Percentiles rank a stretch among this genome's conserved stretches.
Evolutionary conservation across 2,888 invertebrate species (phyloP).

Genomic region (Cyclophora punctaria): DNA sequence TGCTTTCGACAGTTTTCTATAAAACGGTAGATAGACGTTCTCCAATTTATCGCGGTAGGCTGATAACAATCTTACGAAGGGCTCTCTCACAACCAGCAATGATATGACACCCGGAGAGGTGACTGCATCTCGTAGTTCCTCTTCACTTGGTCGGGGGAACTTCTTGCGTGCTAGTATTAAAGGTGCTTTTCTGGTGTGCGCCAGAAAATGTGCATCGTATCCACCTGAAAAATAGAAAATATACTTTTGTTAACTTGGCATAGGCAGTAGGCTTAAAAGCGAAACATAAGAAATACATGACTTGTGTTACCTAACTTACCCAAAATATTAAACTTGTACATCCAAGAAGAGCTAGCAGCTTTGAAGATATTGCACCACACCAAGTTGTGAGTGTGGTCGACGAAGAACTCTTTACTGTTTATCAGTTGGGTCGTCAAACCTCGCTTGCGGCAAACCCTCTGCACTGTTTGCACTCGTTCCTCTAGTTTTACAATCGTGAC

Average conservation of each 20-base stretch:
- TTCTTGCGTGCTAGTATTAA: conserved; percentile 79
- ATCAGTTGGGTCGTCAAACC: conserved; percentile 54
- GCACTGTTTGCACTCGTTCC: conserved; percentile 56
- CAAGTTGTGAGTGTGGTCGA: conserved; percentile 78
- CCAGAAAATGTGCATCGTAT: conserved; percentile 75
- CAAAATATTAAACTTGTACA: conserved; percentile 85
- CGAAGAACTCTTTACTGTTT: conserved; percentile 84
- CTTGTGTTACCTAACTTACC: conserved; percentile 44
- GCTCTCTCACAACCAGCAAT: conserved; percentile 81
- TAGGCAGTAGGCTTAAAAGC: no score
- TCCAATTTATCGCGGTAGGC: conserved; percentile 85
- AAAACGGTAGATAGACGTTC: conserved; percentile 79
- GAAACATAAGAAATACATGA: no score
- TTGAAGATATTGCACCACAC: conserved; percentile 86
- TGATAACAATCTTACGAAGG: conserved; percentile 81
- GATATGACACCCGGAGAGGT: conserved; percentile 77
- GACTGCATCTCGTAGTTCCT: conserved; percentile 76
- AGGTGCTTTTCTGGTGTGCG: conserved; percentile 76
- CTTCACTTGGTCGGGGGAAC: conserved; percentile 79
- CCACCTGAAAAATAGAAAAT: conserved; percentile 56
- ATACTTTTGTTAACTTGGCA: neutral
- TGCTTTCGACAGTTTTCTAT: conserved; percentile 78
- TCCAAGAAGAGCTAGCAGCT: conserved; percentile 86
- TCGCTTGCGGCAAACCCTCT: conserved; percentile 63
- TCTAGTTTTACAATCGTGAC: conserved; percentile 63